These are phyloP conservation scores for Rhaphigaster nebulosa DNA, from an alignment of 2,888 invertebrate genomes.

Conservation along the genomic window DNA sequence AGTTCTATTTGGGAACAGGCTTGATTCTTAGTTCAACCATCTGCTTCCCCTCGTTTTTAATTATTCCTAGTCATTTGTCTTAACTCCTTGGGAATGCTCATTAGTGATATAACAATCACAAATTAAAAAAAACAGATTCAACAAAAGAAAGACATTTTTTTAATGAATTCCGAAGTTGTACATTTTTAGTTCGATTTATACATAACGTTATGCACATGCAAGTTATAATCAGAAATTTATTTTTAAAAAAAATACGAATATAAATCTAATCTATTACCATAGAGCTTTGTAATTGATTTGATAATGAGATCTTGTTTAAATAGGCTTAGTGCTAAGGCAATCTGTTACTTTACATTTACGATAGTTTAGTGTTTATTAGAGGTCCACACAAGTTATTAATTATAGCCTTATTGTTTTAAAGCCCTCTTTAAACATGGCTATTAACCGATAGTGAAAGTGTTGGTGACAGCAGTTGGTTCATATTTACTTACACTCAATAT, in stretches of 20 bases:
- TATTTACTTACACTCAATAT: not conserved
- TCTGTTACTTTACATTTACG: not conserved
- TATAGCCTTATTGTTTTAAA: not conserved
- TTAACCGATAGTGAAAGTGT: not conserved
- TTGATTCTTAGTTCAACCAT: constrained; percentile 62
- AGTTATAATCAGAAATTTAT: not conserved
- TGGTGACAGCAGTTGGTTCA: not conserved
- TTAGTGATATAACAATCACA: not conserved
- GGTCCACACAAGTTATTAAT: not conserved
- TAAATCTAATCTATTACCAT: not conserved
- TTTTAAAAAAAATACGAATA: not conserved
- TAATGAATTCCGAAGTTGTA: not conserved
- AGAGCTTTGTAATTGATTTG: not conserved
- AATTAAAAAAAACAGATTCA: not conserved
- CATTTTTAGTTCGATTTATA: not conserved
- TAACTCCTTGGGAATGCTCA: constrained; percentile 61
- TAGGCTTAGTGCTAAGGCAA: not conserved
- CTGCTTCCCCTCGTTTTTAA: constrained; percentile 41
- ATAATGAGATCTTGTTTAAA: not conserved
- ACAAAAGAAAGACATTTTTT: not conserved
- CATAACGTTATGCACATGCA: not conserved
- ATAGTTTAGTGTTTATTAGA: not conserved
- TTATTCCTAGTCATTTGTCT: not conserved
- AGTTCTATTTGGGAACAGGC: constrained; percentile 44
- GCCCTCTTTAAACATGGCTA: not conserved